phyloP scores from a whole-genome alignment of 2,888 invertebrate genomes.

The Creontiades dilutus region DNA sequence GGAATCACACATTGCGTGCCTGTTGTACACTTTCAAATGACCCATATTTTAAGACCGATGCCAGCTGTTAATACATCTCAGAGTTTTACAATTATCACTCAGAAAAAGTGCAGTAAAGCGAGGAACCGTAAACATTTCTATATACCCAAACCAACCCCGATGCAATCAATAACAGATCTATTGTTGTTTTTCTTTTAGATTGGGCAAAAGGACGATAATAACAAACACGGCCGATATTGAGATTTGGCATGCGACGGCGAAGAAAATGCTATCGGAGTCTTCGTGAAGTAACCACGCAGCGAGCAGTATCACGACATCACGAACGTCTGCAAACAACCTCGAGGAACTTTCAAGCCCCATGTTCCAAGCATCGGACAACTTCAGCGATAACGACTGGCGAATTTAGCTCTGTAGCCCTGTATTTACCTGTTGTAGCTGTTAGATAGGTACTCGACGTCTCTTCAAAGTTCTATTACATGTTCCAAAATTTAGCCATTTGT shows the following conservation, averaged over 20 bases:
- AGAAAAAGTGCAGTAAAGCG: too few species aligned
- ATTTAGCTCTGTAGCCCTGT: too few species aligned
- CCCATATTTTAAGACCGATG: too few species aligned
- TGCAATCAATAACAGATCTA: background rate
- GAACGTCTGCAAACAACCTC: background rate
- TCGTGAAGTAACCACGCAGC: constrained; percentile 5
- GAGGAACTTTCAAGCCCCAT: background rate
- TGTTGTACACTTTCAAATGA: too few species aligned
- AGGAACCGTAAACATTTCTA: too few species aligned
- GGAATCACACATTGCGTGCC: too few species aligned
- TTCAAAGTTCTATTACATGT: too few species aligned
- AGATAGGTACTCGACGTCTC: too few species aligned
- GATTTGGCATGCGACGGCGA: background rate
- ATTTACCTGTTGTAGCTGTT: too few species aligned
- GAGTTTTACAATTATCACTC: too few species aligned
- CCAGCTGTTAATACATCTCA: too few species aligned
- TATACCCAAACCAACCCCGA: background rate
- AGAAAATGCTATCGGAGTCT: constrained; percentile 5
- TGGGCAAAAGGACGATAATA: background rate
- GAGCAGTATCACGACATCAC: background rate
- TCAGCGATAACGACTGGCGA: background rate
- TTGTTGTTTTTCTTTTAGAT: background rate
- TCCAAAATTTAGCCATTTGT: too few species aligned
- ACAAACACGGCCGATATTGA: background rate
- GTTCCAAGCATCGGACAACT: background rate